Evolutionary conservation across 2,797 vertebrate species (phyloP).

Genomic region (Uromys caudimaculatus): DNA sequence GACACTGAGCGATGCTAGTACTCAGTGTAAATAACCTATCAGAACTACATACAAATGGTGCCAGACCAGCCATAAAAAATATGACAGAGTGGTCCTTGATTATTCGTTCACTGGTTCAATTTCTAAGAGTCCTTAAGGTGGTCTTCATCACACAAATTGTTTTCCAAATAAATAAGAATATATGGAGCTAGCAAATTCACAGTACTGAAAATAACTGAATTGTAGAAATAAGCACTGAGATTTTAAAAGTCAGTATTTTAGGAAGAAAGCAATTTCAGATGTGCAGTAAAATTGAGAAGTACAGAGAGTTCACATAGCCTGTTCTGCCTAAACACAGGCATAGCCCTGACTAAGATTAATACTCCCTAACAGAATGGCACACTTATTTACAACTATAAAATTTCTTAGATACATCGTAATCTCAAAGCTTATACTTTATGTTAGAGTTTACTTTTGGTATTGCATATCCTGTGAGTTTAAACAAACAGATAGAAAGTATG

Average conservation of each 20-base stretch:
- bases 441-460: neutral
- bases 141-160: constrained; percentile 48
- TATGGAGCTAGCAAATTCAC: neutral
- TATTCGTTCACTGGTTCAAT: constrained; percentile 24
- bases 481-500: neutral
- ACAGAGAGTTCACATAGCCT: neutral
- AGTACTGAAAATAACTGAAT: constrained; percentile 33
- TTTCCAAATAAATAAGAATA: constrained; percentile 48
- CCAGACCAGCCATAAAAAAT: constrained; percentile 43
- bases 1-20: constrained; percentile 27
- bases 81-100: constrained; percentile 24
- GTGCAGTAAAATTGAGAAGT: neutral
- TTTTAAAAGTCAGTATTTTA: neutral
- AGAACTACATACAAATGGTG: constrained; percentile 57
- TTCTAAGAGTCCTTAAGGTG: constrained; percentile 16
- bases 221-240: neutral
- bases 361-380: too few species aligned
- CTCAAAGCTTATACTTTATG: neutral
- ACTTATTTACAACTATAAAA: neutral
- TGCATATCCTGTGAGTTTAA: neutral
- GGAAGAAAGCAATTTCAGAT: neutral
- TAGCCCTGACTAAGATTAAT: neutral
- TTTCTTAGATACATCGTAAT: neutral
- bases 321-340: neutral
- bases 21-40: constrained; percentile 6